These are phyloP conservation scores for Arion vulgaris DNA, from an alignment of 1,140 invertebrate species.

Conservation along the genomic window DNA sequence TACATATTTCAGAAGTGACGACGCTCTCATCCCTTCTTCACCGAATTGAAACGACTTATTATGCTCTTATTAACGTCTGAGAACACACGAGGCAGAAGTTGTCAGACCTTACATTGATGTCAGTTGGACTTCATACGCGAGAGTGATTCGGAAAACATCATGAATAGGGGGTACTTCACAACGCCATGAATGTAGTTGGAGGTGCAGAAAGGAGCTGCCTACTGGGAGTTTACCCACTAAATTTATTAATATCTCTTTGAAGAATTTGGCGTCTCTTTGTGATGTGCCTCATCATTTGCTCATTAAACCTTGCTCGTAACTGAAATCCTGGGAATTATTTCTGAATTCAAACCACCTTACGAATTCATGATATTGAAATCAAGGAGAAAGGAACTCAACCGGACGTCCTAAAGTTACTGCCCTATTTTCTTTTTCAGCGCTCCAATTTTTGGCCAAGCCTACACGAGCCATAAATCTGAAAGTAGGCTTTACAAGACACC, in stretches of 20 bases:
- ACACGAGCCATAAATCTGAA: slow-evolving; percentile 16
- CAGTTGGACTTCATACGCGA: background rate
- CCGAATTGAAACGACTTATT: background rate
- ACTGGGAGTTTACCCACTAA: background rate
- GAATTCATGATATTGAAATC: slow-evolving; percentile 3
- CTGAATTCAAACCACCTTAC: background rate
- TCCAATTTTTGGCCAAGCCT: background rate
- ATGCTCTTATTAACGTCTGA: background rate
- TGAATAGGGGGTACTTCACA: background rate
- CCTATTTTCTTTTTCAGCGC: background rate
- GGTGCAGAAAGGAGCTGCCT: background rate
- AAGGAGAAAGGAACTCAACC: background rate
- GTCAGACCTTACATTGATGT: background rate
- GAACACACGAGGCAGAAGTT: background rate
- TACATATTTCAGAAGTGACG: no score
- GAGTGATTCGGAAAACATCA: background rate
- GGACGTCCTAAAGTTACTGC: slow-evolving; percentile 5
- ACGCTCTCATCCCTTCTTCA: no score
- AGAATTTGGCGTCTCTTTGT: background rate
- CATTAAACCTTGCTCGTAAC: background rate
- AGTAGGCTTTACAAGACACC: background rate
- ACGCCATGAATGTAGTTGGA: background rate
- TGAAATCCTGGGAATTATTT: background rate
- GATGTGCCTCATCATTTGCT: background rate
- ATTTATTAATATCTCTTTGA: background rate